Base-by-base conservation (phyloP, 92 coral and sea anemone genomes). In the Nematostella vectensis region DNA sequence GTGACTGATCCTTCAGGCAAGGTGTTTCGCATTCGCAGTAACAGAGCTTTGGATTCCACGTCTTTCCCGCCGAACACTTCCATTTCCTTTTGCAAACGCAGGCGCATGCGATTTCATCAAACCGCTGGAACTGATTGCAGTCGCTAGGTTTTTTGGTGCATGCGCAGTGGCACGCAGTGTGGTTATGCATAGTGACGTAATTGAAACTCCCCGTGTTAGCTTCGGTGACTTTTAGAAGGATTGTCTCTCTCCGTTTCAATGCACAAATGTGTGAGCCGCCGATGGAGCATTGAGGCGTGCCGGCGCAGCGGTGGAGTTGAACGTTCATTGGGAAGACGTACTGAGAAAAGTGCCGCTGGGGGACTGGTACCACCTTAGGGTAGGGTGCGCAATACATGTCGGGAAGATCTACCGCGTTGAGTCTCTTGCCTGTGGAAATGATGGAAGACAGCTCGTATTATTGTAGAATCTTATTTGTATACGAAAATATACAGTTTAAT, bases 221-320 rank as follows among this genome's bases (percentile, higher is more conserved):
- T 17, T 45, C 51, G 51, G 51, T 45, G 21, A 45, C 23, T 22
- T 19, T 11, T 4, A 45, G 18, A 45, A 9, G 9, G 9, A 45
- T 19, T 45, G 9, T 8, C 51, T 11, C 51, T 19, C 4, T 17
- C 4, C 18, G 4, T 15, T 36, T 36, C 42, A 36, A 8, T 8
- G 42, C 8, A 15, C 40, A 15, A 33, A 33, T 6, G 40, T 6
- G 15, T 15, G 40, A 33, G 40, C 6, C 40, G 40, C 40, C 15
- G 40, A 22, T 45, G 18, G 51, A 19, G 51, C 23, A 45, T n/a
- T n/a, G n/a, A 19, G 18, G 23, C 51, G 21, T 10, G 4, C 51
- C 51, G 23, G 51, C 51, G 51, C 51, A 45, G 12, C 51, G 12
- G 21, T 45, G 51, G 51, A 45, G 51, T 22, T 45, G 18, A 11